Evolutionary conservation across 2,888 invertebrate species (phyloP).

Genomic region (Cantharis lateralis): DNA sequence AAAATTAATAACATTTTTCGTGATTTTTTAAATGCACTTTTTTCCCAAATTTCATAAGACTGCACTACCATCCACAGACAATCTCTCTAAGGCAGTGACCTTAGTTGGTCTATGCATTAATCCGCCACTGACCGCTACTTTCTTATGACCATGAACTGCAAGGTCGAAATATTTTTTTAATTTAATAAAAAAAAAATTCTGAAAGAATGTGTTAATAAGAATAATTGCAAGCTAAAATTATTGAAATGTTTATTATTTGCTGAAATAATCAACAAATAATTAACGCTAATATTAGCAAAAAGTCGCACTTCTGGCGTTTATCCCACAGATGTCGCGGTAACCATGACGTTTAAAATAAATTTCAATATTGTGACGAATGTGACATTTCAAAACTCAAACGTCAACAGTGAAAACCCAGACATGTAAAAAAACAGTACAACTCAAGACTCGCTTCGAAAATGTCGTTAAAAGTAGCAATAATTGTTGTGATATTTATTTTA

Average conservation of each 20-base stretch:
- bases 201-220: background rate
- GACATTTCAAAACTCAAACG: background rate
- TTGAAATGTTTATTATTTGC: background rate
- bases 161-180: background rate
- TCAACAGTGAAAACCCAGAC: background rate
- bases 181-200: background rate
- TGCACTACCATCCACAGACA: too few species aligned
- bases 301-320: background rate
- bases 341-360: background rate
- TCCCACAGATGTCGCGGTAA: background rate
- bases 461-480: slow-evolving; percentile 26
- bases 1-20: too few species aligned
- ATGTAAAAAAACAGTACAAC: background rate
- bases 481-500: slow-evolving; percentile 26
- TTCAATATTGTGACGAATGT: background rate
- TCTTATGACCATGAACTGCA: too few species aligned
- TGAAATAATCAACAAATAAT: background rate
- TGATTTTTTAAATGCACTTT: too few species aligned
- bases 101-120: too few species aligned
- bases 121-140: too few species aligned
- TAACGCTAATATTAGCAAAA: background rate
- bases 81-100: too few species aligned
- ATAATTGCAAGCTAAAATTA: background rate
- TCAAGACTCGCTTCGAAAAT: background rate
- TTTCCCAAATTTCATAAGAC: too few species aligned